phyloP scores from a whole-genome alignment of 2,888 invertebrate genomes.

The Cecidostiba fungosa region DNA sequence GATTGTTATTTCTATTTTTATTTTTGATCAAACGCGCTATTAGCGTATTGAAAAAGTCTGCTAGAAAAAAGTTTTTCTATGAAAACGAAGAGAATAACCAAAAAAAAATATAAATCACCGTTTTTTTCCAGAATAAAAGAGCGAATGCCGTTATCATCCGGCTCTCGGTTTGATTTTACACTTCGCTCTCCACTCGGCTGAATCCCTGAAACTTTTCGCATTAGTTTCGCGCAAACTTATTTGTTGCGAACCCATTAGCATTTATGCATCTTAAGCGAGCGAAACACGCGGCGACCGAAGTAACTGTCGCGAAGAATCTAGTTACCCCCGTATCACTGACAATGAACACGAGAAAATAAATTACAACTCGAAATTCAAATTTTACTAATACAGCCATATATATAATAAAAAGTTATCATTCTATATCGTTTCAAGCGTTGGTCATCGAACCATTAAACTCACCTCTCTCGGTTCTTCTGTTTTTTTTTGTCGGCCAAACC shows the following conservation, averaged over 20 bases:
- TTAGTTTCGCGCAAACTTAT: slow-evolving; percentile 16
- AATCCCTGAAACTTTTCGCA: slow-evolving; percentile 31
- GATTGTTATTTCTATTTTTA: background rate
- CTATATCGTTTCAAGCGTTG: background rate
- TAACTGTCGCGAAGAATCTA: background rate
- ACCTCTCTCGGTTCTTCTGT: background rate
- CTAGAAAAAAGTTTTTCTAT: background rate
- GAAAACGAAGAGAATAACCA: background rate
- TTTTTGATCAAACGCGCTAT: background rate
- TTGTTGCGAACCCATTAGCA: slow-evolving; percentile 23
- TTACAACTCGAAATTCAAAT: background rate
- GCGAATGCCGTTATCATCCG: background rate
- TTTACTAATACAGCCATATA: background rate
- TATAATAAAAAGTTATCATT: background rate
- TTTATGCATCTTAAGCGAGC: slow-evolving; percentile 25
- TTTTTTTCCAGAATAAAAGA: background rate
- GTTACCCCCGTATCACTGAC: background rate
- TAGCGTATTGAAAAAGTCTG: background rate
- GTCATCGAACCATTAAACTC: background rate
- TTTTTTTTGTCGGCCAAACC: background rate
- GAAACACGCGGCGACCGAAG: background rate
- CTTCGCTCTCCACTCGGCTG: background rate
- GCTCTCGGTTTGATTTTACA: background rate
- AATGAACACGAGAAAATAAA: background rate
- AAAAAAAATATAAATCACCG: background rate